phyloP scores from a whole-genome alignment of 2,113 vertebrate genomes.

The Garra rufa region DNA sequence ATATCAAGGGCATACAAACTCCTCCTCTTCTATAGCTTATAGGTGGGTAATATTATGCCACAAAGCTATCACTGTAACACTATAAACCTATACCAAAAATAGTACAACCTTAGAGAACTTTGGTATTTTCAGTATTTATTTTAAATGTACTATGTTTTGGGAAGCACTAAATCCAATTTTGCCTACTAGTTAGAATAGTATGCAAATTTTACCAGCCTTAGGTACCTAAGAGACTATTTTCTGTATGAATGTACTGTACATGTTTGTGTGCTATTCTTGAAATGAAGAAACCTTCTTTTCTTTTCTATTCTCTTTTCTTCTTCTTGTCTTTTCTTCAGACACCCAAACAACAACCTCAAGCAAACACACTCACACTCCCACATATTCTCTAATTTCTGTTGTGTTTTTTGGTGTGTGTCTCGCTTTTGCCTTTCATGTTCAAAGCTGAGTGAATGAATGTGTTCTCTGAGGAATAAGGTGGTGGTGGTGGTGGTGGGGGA shows the following conservation, averaged over 20 bases:
- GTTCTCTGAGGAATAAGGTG: conserved; percentile 26
- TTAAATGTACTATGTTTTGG: background rate
- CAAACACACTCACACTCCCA: conserved; percentile 1
- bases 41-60: background rate
- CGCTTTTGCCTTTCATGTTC: conserved; percentile 48
- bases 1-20: background rate
- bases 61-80: background rate
- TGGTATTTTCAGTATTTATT: background rate
- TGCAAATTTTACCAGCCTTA: background rate
- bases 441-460: conserved; percentile 42
- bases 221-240: background rate
- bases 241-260: background rate
- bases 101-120: background rate
- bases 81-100: background rate
- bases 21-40: background rate
- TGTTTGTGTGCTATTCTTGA: background rate
- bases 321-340: background rate
- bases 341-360: conserved; percentile 22
- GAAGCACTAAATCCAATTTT: background rate
- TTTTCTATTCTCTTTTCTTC: background rate
- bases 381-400: conserved; percentile 2
- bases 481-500: background rate
- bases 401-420: conserved; percentile 18
- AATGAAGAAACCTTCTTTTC: background rate
- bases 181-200: background rate